phyloP scores from a whole-genome alignment of 2,797 vertebrate species.

The Scleropages formosus region DNA sequence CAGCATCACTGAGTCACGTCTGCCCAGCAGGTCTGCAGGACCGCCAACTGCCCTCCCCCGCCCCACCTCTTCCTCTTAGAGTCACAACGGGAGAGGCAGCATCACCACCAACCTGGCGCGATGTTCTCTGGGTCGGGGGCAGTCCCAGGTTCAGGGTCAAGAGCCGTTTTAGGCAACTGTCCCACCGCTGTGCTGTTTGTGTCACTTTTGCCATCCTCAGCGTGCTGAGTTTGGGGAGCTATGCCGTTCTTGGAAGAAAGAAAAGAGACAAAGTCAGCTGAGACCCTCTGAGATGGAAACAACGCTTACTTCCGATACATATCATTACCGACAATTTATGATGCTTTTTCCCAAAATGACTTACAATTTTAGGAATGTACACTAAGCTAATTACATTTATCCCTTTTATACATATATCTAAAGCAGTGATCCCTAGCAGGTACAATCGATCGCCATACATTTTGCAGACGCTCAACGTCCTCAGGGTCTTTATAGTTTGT shows the following conservation, averaged over 20 bases:
- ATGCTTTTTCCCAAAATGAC: too few relatives aligned
- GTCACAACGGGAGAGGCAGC: conserved; percentile 1
- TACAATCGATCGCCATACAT: not conserved
- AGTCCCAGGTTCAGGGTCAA: conserved; percentile 67
- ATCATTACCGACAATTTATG: too few relatives aligned
- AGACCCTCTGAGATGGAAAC: not conserved
- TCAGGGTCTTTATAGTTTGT: not conserved
- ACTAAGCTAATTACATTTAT: too few relatives aligned
- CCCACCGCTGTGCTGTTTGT: conserved; percentile 28
- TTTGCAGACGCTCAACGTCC: not conserved
- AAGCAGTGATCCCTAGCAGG: not conserved
- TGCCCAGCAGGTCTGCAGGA: not conserved
- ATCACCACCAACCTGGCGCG: conserved; percentile 77
- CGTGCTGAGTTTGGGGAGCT: not conserved
- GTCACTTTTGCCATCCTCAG: not conserved
- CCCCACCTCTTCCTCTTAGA: conserved; percentile 26
- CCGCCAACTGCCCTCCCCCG: not conserved
- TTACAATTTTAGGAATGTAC: too few relatives aligned
- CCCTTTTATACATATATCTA: too few relatives aligned
- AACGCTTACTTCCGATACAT: not conserved
- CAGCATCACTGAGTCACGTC: not conserved
- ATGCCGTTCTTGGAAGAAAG: not conserved
- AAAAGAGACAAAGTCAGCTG: not conserved
- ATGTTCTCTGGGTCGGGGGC: conserved; percentile 79
- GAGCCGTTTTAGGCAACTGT: conserved; percentile 62